Evolutionary conservation across 1,140 invertebrate species (phyloP).

Genomic region (Olivierus martensii): DNA sequence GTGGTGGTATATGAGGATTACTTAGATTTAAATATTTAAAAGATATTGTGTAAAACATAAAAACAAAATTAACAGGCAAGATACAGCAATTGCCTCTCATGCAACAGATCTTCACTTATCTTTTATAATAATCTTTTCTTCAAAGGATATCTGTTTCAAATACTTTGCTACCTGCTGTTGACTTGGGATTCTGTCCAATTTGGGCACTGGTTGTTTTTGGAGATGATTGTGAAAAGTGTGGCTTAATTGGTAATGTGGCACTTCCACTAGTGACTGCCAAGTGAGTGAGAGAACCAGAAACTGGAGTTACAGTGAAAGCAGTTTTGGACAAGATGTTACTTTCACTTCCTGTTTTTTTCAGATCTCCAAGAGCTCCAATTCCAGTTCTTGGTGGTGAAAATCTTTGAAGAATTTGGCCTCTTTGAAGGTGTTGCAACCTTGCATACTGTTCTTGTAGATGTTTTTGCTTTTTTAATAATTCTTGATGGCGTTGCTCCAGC

Average conservation of each 20-base stretch:
- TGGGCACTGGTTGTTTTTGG: neutral
- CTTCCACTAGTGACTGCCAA: slow-evolving; percentile 44
- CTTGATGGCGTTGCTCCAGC: slow-evolving; percentile 69
- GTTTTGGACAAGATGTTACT: slow-evolving; percentile 73
- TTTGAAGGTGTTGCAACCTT: slow-evolving; percentile 64
- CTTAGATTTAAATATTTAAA: no score
- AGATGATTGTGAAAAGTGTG: neutral
- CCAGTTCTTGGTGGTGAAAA: slow-evolving; percentile 39
- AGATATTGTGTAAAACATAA: no score
- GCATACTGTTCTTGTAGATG: slow-evolving; percentile 78
- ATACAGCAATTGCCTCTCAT: no score
- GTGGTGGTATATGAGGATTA: no score
- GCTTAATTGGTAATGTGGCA: slow-evolving; percentile 24
- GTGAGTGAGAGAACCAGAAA: slow-evolving; percentile 47
- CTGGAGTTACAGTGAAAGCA: slow-evolving; percentile 34
- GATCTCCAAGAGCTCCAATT: slow-evolving; percentile 37
- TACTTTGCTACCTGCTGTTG: neutral
- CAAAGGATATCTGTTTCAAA: neutral
- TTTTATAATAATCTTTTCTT: no score
- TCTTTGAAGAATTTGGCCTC: slow-evolving; percentile 52
- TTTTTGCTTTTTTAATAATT: slow-evolving; percentile 67
- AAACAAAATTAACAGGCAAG: no score
- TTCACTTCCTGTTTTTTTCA: slow-evolving; percentile 77
- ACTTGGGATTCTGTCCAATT: neutral
- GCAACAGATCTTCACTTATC: no score